Evolutionary conservation across 2,888 invertebrate genomes (phyloP).

Genomic region (Megastigmus dorsalis): DNA sequence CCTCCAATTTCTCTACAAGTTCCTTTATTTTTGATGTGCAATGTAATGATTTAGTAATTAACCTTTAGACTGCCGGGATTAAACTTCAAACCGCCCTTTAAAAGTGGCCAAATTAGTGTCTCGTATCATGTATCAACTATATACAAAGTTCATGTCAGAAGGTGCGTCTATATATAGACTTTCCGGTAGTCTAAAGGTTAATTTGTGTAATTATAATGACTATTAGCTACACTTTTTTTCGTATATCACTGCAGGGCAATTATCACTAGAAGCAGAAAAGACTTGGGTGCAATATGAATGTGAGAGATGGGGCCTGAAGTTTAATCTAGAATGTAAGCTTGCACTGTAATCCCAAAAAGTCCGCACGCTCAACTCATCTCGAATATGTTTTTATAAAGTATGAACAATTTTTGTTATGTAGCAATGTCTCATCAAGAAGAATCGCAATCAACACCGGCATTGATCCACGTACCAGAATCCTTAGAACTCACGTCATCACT

Average conservation of each 20-base stretch:
- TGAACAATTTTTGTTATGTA: slow-evolving; percentile 63
- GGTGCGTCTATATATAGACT: no score
- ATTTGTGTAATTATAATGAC: slow-evolving; percentile 22
- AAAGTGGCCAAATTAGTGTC: no score
- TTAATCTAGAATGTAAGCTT: slow-evolving; percentile 85
- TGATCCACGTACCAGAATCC: slow-evolving; percentile 82
- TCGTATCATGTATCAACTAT: no score
- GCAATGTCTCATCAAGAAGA: slow-evolving; percentile 90
- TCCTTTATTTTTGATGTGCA: slow-evolving; percentile 9
- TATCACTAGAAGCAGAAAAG: slow-evolving; percentile 91
- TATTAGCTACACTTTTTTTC: slow-evolving; percentile 52
- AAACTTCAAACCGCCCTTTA: no score
- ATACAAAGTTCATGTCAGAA: no score
- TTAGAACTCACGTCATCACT: slow-evolving; percentile 80
- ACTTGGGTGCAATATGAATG: slow-evolving; percentile 93
- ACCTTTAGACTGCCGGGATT: no score
- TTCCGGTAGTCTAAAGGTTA: no score
- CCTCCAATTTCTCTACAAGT: slow-evolving; percentile 33
- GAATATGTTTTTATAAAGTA: slow-evolving; percentile 27
- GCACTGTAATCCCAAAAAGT: slow-evolving; percentile 52
- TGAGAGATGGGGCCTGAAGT: slow-evolving; percentile 90
- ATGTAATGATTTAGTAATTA: slow-evolving; percentile 42
- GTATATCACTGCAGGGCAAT: slow-evolving; percentile 80
- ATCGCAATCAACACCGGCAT: slow-evolving; percentile 91
- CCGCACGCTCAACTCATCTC: slow-evolving; percentile 21